Conservation (phyloP, 2,888 invertebrate genomes). For the Microctonus aethiopoides region DNA sequence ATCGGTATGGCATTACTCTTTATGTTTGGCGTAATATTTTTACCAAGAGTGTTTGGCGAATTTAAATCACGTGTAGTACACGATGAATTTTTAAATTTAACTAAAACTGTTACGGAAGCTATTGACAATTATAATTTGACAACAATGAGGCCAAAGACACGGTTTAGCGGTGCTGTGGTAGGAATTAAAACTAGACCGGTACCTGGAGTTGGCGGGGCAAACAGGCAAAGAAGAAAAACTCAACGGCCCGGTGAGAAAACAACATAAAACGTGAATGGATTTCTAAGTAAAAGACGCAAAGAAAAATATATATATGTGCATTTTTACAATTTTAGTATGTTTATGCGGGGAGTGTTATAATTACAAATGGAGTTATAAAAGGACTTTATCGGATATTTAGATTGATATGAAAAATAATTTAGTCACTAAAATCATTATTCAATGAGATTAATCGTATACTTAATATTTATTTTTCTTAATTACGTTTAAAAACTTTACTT, state of each 20-base stretch:
- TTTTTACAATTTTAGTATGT: not conserved
- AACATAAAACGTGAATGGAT: not conserved
- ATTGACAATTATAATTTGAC: slow-evolving; percentile 44
- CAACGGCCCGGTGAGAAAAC: slow-evolving; percentile 2
- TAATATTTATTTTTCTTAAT: slow-evolving; percentile 29
- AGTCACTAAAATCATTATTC: not conserved
- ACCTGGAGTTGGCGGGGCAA: slow-evolving; percentile 12
- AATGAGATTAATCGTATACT: slow-evolving; percentile 18
- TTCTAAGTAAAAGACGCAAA: not conserved
- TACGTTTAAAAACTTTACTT: slow-evolving; percentile 26
- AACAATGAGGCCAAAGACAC: slow-evolving; percentile 24
- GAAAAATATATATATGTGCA: not conserved
- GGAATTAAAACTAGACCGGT: slow-evolving; percentile 33
- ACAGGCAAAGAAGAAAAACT: slow-evolving; percentile 21
- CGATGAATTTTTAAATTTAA: slow-evolving; percentile 49
- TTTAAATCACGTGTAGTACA: slow-evolving; percentile 46
- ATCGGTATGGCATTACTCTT: slow-evolving; percentile 71
- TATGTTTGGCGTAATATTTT: slow-evolving; percentile 68
- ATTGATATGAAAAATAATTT: not conserved
- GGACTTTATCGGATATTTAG: not conserved
- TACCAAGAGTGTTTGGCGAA: slow-evolving; percentile 66
- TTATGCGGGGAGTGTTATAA: not conserved
- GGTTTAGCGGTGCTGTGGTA: slow-evolving; percentile 19
- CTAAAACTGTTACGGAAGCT: slow-evolving; percentile 50
- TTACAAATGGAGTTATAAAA: not conserved